Evolutionary conservation across 2,113 vertebrate species (phyloP).

Genomic region (Synchiropus splendidus): DNA sequence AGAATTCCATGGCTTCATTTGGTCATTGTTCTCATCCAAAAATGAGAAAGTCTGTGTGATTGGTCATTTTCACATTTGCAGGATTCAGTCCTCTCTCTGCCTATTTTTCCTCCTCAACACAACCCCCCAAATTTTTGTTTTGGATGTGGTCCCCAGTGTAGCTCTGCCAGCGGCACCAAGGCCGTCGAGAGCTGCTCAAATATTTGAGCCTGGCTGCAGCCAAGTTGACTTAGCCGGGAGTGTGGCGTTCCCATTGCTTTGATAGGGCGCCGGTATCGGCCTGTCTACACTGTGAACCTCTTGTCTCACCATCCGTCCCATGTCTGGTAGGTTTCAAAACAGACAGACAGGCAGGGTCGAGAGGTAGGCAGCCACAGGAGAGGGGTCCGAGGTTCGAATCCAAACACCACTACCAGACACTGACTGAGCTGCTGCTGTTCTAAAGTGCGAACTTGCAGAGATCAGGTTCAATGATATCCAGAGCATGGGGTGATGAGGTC

Average conservation of each 20-base stretch:
- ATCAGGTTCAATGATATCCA: constrained; percentile 13
- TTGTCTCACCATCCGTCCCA: constrained; percentile 19
- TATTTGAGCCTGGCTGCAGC: constrained; percentile 43
- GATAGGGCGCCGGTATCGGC: constrained; percentile 24
- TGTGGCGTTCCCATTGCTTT: constrained; percentile 30
- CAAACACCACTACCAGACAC: constrained; percentile 15
- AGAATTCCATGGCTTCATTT: no score
- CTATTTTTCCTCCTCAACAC: constrained; percentile 5
- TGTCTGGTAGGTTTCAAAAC: constrained; percentile 21
- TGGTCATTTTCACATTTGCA: constrained; percentile 21
- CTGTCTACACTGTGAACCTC: constrained; percentile 27
- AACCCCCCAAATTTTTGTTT: constrained; percentile 22
- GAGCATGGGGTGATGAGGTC: constrained; percentile 5
- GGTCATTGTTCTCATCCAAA: no score
- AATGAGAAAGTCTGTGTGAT: no score
- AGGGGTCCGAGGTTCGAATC: no score
- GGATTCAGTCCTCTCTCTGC: constrained; percentile 13
- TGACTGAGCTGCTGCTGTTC: constrained; percentile 12
- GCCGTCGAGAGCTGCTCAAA: constrained; percentile 52
- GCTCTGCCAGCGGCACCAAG: constrained; percentile 34
- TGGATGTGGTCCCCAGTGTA: constrained; percentile 37
- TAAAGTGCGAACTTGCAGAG: constrained; percentile 11
- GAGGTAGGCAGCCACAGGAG: constrained; percentile 42
- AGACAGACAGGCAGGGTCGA: constrained; percentile 22
- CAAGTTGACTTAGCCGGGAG: constrained; percentile 47